Conservation (phyloP, 2,113 vertebrate species). For the Isurus oxyrinchus region DNA sequence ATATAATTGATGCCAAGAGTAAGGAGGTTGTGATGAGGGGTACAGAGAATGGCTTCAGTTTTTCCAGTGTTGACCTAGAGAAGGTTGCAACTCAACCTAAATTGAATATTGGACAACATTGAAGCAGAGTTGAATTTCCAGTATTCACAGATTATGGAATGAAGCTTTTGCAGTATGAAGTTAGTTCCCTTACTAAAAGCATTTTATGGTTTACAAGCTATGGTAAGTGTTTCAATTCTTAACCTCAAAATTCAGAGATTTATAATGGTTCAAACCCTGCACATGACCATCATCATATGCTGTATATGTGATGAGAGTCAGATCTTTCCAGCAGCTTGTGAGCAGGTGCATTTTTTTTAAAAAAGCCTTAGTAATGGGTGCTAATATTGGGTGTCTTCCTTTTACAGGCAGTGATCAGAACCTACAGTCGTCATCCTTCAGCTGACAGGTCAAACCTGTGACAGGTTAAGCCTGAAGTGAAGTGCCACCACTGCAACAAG, state of each 20-base stretch:
- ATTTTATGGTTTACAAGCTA: background rate
- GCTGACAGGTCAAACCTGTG: constrained; percentile 13
- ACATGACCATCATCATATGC: background rate
- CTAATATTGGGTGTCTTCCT: background rate
- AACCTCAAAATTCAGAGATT: background rate
- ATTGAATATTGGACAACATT: background rate
- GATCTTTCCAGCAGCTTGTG: background rate
- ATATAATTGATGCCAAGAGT: background rate
- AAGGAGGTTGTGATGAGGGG: background rate
- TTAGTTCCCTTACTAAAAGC: background rate
- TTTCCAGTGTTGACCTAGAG: background rate
- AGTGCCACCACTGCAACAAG: background rate
- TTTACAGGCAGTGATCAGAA: background rate
- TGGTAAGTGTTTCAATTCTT: background rate
- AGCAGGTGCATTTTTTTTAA: background rate
- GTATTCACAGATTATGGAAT: background rate
- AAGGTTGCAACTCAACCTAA: background rate
- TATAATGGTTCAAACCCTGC: background rate
- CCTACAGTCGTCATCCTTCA: background rate
- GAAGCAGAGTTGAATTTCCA: background rate
- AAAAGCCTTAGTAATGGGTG: background rate
- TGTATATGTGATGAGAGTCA: background rate
- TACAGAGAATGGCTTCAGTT: background rate
- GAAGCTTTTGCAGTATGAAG: background rate
- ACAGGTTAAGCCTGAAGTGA: background rate